Conservation (phyloP, 2,113 vertebrate genomes). For the Varanus salvator region DNA sequence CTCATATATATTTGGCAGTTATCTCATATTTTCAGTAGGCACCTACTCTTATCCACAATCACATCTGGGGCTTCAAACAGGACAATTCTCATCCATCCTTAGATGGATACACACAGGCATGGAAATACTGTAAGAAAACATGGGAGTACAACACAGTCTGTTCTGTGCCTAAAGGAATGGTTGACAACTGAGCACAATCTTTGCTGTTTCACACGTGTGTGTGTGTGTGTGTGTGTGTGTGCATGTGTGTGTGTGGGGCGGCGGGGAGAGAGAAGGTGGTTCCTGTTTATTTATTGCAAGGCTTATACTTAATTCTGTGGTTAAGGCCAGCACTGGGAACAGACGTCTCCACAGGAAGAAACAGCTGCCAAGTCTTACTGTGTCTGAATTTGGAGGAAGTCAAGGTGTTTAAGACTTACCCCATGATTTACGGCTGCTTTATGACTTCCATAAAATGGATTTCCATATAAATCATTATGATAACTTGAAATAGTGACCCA, state of each 20-base stretch:
- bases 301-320: constrained; percentile 16
- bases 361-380: constrained; percentile 32
- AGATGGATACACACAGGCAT: background rate
- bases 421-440: constrained; percentile 24
- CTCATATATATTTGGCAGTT: too few relatives aligned
- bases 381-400: background rate
- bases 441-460: constrained; percentile 22
- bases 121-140: background rate
- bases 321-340: constrained; percentile 45
- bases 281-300: constrained; percentile 2
- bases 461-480: constrained; percentile 38
- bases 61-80: too few relatives aligned
- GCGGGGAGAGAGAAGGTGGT: background rate
- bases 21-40: too few relatives aligned
- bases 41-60: too few relatives aligned
- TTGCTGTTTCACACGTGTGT: constrained; percentile 21
- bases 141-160: background rate
- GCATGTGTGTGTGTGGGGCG: too few relatives aligned
- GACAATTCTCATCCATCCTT: too few relatives aligned
- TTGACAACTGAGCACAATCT: constrained; percentile 33
- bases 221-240: background rate
- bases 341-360: background rate
- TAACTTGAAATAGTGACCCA: background rate
- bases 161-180: background rate
- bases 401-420: constrained; percentile 31